Base-by-base conservation (phyloP, 2,888 invertebrate genomes). In the Nephrotoma flavescens region DNA sequence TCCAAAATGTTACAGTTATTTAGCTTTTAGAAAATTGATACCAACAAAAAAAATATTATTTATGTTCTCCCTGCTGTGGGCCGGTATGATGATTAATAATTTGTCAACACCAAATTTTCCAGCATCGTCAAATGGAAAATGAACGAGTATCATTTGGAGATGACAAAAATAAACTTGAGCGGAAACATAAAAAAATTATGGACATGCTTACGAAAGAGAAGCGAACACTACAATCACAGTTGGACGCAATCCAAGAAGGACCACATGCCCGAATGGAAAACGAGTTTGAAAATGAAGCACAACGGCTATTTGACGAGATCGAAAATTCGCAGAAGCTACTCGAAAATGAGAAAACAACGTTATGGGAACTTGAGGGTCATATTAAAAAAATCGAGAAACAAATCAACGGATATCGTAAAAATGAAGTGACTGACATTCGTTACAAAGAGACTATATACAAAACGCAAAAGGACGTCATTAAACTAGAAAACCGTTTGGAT, bases 401-500 rank as follows among this genome's bases (percentile, higher is more conserved):
- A 89, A 90, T 91, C 41, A 89, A 90, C 88, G 88, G 88, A 0
- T 86, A 92, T 87, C 89, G 91, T 42, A 90, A 90, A 86, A 92
- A 92, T 88, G 92, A 93, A 88, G 90, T 93, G n/a, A 90, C 93
- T 11, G 90, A 92, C 85, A 93, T 92, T 87, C 93, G 93, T 41
- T 91, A 92, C 86, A 92, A 91, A 88, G 91, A 91, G 44, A 90
- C 90, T 4, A 90, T 91, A 71, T 89, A 89, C 89, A 93, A 89
- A 87, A 91, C 90, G 2, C 91, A 91, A 86, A 93, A 92, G 87
- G 91, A 91, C 88, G 93, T 95, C 15, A 92, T 93, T 19, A 95
- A 94, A 88, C 90, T 96, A 87, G 95, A 96, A 90, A 95, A 96
- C 91, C 93, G 96, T 0, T 92, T 96, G 42, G 95, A 96, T 89